Percentiles rank a stretch among this genome's conserved stretches.
These are phyloP conservation scores for Protodeltote pygarga DNA, from an alignment of 2,888 invertebrate species.

Conservation along the genomic window DNA sequence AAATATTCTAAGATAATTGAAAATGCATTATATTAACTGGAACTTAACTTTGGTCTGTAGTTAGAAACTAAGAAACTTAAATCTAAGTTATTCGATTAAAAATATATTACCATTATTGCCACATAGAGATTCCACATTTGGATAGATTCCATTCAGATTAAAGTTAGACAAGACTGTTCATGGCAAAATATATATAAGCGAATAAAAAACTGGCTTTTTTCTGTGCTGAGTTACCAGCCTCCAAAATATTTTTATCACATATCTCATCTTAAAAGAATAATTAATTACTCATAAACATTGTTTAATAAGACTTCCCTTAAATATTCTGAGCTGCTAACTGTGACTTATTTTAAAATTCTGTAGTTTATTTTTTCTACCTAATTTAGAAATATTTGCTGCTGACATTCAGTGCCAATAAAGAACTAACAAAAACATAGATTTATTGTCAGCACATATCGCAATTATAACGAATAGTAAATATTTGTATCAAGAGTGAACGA, in stretches of 20 bases:
- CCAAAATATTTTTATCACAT: slow-evolving; percentile 27
- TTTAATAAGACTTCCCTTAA: background rate
- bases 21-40: slow-evolving; percentile 23
- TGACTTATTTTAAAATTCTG: too few species aligned
- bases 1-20: slow-evolving; percentile 20
- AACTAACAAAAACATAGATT: too few species aligned
- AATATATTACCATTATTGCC: slow-evolving; percentile 20
- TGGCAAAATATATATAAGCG: too few species aligned
- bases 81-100: slow-evolving; percentile 36
- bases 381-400: too few species aligned
- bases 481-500: too few species aligned
- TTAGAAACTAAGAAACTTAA: slow-evolving; percentile 50
- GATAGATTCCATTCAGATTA: slow-evolving; percentile 13
- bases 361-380: too few species aligned
- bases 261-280: background rate
- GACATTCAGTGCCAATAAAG: too few species aligned
- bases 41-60: slow-evolving; percentile 63
- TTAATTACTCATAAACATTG: slow-evolving; percentile 12
- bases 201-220: slow-evolving; percentile 3
- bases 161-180: slow-evolving; percentile 9
- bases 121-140: slow-evolving; percentile 46
- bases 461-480: too few species aligned
- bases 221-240: slow-evolving; percentile 28
- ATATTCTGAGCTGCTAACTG: slow-evolving; percentile 19
- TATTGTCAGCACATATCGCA: too few species aligned